Evolutionary conservation across 2,888 invertebrate genomes (phyloP), one percentile per base, ranked within the genome.

Genomic region (Sphaerophoria taeniata): DNA sequence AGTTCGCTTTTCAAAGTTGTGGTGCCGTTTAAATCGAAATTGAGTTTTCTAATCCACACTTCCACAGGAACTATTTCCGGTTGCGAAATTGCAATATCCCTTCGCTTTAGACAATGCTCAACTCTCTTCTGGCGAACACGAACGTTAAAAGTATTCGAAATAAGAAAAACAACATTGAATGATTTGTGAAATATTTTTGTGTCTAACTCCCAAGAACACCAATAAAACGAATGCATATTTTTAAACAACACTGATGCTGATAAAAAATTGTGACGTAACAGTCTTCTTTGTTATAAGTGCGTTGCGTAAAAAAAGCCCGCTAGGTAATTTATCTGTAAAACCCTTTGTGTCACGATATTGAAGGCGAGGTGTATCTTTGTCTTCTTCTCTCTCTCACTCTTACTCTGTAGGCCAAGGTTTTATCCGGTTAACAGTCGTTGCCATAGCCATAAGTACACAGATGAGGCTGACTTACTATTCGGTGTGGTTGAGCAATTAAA

Each of bases 171-270:
- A 24, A 24, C 24, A 24, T 24, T 24, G 24, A 24, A 24, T 24
- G 24, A 2, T 24, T 24, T 24, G 24, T n/a, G n/a, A n/a, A 2
- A 2, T 24, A 24, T 2, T 2, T 24, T 24, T 24, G 24, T 24
- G 24, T 24, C 2, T 24, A 24, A 2, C 24, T 24, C 24, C 49
- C 24, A 36, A 47, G 51, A 36, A 34, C 53, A 24, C 31, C 16
- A 51, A 11, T n/a, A 14, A 3, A 55, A 39, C n/a, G n/a, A 55
- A 71, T 83, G 49, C 11, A 6, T 77, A 69, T 72, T 80, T 84
- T 84, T 84, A 84, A 84, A 72, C 72, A 80, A 67, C 60, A 76
- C 71, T 43, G 60, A 53, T 55, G 58, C 71, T 55, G 58, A 61
- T 60, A 47, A n/a, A n/a, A n/a, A 47, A 73, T 49, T 24, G 75